A percentile compares a stretch with the other conserved stretches of the same genome.
Evolutionary conservation across 2,888 invertebrate genomes (phyloP).

Genomic region (Macropis europaea): DNA sequence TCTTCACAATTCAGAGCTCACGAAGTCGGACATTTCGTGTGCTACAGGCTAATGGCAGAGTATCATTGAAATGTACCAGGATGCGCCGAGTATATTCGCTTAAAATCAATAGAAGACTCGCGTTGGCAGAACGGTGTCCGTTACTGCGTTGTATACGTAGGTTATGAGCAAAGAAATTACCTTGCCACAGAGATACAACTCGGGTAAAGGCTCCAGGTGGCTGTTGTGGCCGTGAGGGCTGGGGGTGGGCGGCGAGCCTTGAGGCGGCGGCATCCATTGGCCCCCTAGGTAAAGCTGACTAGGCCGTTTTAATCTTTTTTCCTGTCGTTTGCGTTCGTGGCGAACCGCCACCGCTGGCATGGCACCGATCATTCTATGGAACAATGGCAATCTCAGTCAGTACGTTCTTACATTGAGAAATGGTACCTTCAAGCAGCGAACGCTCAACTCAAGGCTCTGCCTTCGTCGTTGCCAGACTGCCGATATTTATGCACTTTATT

Average conservation of each 20-base stretch:
- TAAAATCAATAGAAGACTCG: slow-evolving; percentile 13
- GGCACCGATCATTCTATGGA: slow-evolving; percentile 89
- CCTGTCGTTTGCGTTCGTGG: slow-evolving; percentile 88
- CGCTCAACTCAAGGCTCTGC: too few relatives aligned
- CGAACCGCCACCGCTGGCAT: slow-evolving; percentile 93
- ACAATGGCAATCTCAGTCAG: neutral
- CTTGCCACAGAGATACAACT: slow-evolving; percentile 88
- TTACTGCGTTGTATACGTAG: neutral
- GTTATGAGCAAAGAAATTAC: slow-evolving; percentile 75
- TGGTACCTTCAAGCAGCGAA: too few relatives aligned
- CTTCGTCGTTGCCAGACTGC: too few relatives aligned
- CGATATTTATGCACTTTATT: too few relatives aligned
- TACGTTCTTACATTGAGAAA: too few relatives aligned
- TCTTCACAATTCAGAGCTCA: too few relatives aligned
- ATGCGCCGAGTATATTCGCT: neutral
- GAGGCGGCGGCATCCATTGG: slow-evolving; percentile 83
- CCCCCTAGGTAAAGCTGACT: slow-evolving; percentile 85
- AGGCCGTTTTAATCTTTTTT: slow-evolving; percentile 84
- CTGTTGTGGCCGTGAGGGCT: slow-evolving; percentile 83
- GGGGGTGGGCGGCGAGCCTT: slow-evolving; percentile 83
- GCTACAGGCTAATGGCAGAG: too few relatives aligned
- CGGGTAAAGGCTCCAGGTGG: slow-evolving; percentile 82
- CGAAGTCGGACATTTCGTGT: neutral
- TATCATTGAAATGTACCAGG: neutral
- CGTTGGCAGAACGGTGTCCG: neutral